Percentiles rank a stretch among this genome's conserved stretches.
Evolutionary conservation across 1,140 invertebrate genomes (phyloP).

Genomic region (Trialeurodes vaporariorum): DNA sequence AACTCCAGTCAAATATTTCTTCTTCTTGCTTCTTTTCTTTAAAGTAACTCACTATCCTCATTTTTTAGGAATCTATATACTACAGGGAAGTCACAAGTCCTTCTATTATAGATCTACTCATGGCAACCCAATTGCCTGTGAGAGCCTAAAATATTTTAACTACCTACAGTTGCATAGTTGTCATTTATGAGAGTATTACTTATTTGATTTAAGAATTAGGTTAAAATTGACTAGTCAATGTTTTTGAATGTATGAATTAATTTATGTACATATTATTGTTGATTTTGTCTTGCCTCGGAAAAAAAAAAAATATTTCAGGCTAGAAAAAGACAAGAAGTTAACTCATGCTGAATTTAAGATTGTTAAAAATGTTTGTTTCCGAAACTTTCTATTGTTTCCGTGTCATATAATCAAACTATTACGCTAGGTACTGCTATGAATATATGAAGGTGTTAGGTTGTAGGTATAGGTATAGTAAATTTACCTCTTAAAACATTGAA

Average conservation of each 20-base stretch:
- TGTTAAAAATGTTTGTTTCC: not conserved
- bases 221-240: not conserved
- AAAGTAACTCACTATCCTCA: not conserved
- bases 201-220: not conserved
- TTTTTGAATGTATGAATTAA: not conserved
- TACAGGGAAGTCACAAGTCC: not conserved
- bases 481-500: no score
- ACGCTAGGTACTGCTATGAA: no score
- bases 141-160: not conserved
- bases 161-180: not conserved
- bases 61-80: not conserved
- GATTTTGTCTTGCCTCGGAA: no score
- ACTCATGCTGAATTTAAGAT: not conserved
- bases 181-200: not conserved
- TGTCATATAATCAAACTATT: not conserved
- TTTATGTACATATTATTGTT: no score
- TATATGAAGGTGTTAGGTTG: no score
- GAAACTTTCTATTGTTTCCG: not conserved
- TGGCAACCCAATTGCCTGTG: not conserved
- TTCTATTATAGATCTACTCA: not conserved
- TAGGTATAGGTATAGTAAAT: no score
- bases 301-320: not conserved
- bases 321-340: not conserved
- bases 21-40: not conserved
- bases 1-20: not conserved